Conservation (phyloP, 2,113 vertebrate species). For the Silurus glanis region DNA sequence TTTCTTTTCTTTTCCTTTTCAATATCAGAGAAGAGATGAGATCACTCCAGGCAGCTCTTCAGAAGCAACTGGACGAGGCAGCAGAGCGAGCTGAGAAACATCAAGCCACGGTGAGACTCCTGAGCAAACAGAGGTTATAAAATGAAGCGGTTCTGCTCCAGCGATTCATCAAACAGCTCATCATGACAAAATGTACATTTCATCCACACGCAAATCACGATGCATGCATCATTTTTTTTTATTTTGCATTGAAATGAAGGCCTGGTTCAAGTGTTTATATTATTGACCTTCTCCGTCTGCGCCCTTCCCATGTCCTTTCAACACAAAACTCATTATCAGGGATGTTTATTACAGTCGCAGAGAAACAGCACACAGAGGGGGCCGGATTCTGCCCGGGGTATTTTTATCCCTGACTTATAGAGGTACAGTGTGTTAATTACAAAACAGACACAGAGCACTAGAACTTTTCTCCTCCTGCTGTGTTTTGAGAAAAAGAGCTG, state of each 20-base stretch:
- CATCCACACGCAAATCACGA: neutral
- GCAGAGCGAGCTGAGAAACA: slow-evolving; percentile 91
- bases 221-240: neutral
- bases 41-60: slow-evolving; percentile 90
- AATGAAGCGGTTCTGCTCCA: neutral
- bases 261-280: neutral
- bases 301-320: slow-evolving; percentile 1
- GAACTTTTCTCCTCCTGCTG: slow-evolving; percentile 41
- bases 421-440: slow-evolving; percentile 44
- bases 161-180: neutral
- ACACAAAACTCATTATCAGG: slow-evolving; percentile 51
- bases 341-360: slow-evolving; percentile 44
- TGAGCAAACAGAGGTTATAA: neutral
- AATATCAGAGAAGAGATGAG: slow-evolving; percentile 92
- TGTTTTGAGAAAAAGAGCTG: slow-evolving; percentile 2
- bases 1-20: slow-evolving; percentile 28
- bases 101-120: slow-evolving; percentile 88
- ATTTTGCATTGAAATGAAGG: neutral
- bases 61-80: slow-evolving; percentile 95
- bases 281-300: slow-evolving; percentile 2
- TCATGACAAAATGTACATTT: neutral
- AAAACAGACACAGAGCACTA: slow-evolving; percentile 22
- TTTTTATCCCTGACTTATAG: slow-evolving; percentile 33
- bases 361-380: slow-evolving; percentile 15
- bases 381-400: slow-evolving; percentile 8